Percentiles rank a stretch among this genome's conserved stretches.
Conservation (phyloP, 2,797 vertebrate species). For the Hozukius guyotensis region DNA sequence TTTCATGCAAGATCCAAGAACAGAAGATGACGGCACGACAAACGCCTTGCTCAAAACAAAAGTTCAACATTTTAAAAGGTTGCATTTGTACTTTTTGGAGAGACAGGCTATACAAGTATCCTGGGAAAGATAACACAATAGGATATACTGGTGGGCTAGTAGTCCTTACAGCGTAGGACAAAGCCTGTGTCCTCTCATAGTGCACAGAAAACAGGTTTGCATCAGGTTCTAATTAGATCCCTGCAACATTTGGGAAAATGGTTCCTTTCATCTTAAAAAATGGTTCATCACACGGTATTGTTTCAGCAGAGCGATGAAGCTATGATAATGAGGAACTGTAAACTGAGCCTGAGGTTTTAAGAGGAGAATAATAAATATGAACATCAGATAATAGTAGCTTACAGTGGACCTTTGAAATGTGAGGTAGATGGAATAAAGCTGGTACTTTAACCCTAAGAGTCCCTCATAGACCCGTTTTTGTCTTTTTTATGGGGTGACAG, state of each 20-base stretch:
- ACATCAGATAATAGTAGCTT: conserved; percentile 9
- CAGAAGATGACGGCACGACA: conserved; percentile 5
- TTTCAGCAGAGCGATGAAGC: conserved; percentile 38
- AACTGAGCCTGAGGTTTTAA: conserved; percentile 29
- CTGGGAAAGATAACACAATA: not conserved
- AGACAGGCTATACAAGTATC: not conserved
- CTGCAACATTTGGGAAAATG: conserved; percentile 37
- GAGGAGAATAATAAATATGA: conserved; percentile 12
- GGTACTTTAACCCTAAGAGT: not conserved
- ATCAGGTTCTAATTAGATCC: conserved; percentile 54
- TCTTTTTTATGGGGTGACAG: no score
- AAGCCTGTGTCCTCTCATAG: not conserved
- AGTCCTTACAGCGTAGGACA: not conserved
- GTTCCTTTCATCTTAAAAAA: conserved; percentile 33
- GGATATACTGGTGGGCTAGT: not conserved
- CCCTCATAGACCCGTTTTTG: no score
- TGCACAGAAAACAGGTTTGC: conserved; percentile 12
- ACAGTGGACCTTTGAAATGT: not conserved
- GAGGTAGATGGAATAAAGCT: not conserved
- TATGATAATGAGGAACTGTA: conserved; percentile 40
- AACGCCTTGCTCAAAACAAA: not conserved
- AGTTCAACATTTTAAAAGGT: conserved; percentile 1
- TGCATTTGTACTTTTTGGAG: not conserved
- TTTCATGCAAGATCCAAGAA: conserved; percentile 18
- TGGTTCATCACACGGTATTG: conserved; percentile 26